A percentile compares a stretch with the other conserved stretches of the same genome.
Evolutionary conservation across 2,888 invertebrate species (phyloP).

Genomic region (Alsophila aescularia): DNA sequence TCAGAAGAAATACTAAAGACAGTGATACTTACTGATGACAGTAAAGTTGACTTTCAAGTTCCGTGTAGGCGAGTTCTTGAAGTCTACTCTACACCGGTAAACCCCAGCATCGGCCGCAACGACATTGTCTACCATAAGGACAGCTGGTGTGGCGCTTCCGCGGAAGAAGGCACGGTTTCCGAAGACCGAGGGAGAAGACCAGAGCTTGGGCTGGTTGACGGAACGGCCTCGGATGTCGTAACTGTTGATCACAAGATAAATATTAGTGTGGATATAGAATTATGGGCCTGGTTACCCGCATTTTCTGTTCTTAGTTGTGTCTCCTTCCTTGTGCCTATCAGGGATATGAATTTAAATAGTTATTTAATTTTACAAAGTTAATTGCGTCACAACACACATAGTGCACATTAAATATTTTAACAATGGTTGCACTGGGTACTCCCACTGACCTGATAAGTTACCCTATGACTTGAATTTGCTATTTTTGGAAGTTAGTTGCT

Average conservation of each 20-base stretch:
- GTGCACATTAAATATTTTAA: too few relatives aligned
- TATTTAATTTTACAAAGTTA: too few relatives aligned
- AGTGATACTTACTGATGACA: slow-evolving; percentile 91
- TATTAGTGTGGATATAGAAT: neutral
- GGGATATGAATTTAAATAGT: too few relatives aligned
- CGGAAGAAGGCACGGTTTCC: slow-evolving; percentile 91
- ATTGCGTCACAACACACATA: too few relatives aligned
- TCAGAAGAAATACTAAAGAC: too few relatives aligned
- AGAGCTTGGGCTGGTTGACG: slow-evolving; percentile 91
- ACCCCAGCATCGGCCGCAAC: slow-evolving; percentile 91
- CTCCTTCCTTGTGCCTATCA: too few relatives aligned
- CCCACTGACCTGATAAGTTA: too few relatives aligned
- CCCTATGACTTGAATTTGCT: too few relatives aligned
- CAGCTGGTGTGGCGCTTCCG: slow-evolving; percentile 90
- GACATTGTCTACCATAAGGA: slow-evolving; percentile 90
- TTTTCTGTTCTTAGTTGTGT: too few relatives aligned
- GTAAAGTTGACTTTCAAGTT: slow-evolving; percentile 95
- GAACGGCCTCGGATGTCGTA: slow-evolving; percentile 91
- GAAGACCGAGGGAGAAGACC: slow-evolving; percentile 91
- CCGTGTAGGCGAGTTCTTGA: slow-evolving; percentile 94
- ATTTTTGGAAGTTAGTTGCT: too few relatives aligned
- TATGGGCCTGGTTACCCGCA: too few relatives aligned
- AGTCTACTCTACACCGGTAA: slow-evolving; percentile 95
- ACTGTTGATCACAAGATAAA: slow-evolving; percentile 65
- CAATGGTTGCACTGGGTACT: too few relatives aligned